Base-by-base conservation (phyloP, 2,113 vertebrate genomes). In the Murina feae region DNA sequence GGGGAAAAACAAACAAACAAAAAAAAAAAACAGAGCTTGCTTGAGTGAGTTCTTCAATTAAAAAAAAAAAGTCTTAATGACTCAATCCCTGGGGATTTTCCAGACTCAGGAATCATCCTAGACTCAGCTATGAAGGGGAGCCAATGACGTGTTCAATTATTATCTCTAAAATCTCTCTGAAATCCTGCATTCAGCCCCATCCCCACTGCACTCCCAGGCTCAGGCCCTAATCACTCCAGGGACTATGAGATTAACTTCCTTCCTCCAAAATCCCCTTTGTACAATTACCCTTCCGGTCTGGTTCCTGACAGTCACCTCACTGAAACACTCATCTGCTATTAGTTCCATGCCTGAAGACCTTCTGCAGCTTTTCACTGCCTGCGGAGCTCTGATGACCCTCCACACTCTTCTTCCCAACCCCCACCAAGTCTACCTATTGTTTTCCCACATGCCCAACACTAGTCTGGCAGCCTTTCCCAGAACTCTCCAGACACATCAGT, bases 191-290 rank as follows among this genome's bases (percentile, higher is more conserved):
- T 49, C 69, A 79, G 89, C 89, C 69, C 63, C 35, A 20, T 13
- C 28, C 71, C 37, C 53, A n/a, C 9, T 25, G 47, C 17, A 37
- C 20, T 51, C 17, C 28, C 53, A 53, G 47, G 63, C 44, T 42
- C 11, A 0, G 44, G 53, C 9, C 39, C 68, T 90, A 44, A 25
- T 68, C 66, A 44, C 78, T 94, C 80, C 80, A 39, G 13, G 75
- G 82, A 88, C 37, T 80, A 86, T 76, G 95, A 86, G 79, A 84
- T 28, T 76, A 42, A 60, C 84, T 90, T 91, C 89, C 95, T 97
- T 96, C 92, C 95, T 89, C 89, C 80, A 84, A 60, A 28, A 93
- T 95, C 84, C 89, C 58, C 85, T 94, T 89, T 37, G 85, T 44
- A 88, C 68, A 55, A 60, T 94, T 39, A 79, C 91, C 42, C 30